A percentile compares a stretch with the other conserved stretches of the same genome.
Evolutionary conservation across 2,888 invertebrate species (phyloP).

Genomic region (Cephus rjabovi): DNA sequence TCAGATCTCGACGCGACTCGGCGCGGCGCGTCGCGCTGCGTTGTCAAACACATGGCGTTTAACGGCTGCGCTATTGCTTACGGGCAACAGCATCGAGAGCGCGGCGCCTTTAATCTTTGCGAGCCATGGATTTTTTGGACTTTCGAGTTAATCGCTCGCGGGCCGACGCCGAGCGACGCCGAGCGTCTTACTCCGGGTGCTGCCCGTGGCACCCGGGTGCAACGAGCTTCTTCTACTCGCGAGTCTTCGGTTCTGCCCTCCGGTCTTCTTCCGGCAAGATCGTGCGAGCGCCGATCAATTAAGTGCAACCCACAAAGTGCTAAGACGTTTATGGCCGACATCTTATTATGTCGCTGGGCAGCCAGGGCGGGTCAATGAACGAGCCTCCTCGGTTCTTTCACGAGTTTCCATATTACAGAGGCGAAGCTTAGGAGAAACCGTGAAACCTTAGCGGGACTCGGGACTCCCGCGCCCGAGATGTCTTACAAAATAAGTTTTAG

Average conservation of each 20-base stretch:
- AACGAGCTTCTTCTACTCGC: background rate
- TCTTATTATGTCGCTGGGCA: constrained; percentile 52
- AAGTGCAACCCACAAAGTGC: constrained; percentile 62
- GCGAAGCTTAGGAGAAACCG: constrained; percentile 31
- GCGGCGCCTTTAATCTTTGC: constrained; percentile 54
- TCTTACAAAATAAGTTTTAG: constrained; percentile 52
- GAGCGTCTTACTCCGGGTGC: background rate
- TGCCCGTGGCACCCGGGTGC: too few species aligned
- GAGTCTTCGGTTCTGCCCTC: background rate
- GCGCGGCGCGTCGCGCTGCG: constrained; percentile 44
- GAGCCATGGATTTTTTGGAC: constrained; percentile 47
- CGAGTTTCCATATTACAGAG: background rate
- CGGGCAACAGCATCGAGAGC: constrained; percentile 38
- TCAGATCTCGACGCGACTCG: constrained; percentile 55
- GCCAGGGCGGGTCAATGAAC: constrained; percentile 7
- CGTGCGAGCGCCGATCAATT: constrained; percentile 44
- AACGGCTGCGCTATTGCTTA: constrained; percentile 56
- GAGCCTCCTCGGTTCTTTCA: background rate
- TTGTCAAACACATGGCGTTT: constrained; percentile 63
- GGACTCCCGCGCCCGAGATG: constrained; percentile 33
- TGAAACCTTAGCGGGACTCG: constrained; percentile 37
- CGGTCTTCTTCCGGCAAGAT: background rate
- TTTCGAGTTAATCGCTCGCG: constrained; percentile 36
- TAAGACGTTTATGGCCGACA: constrained; percentile 63
- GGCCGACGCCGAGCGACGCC: constrained; percentile 12